phyloP scores from a whole-genome alignment of 2,797 vertebrate genomes.

The Chloroceryle inda region DNA sequence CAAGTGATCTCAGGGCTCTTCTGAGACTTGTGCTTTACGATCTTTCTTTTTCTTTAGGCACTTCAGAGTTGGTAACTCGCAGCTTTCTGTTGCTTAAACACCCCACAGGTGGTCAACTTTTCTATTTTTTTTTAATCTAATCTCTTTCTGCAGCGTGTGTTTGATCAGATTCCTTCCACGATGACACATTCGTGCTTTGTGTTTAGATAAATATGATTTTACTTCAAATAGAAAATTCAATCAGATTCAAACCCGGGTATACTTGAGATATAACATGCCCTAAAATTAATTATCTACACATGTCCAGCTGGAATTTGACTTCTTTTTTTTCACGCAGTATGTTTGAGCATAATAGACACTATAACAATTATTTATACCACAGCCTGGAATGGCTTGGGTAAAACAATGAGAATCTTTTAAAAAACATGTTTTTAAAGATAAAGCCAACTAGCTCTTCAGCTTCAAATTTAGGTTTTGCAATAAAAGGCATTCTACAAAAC shows the following conservation, averaged over 20 bases:
- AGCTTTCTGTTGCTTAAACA: background rate
- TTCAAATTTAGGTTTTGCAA: conserved; percentile 70
- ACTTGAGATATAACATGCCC: background rate
- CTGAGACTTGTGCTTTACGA: background rate
- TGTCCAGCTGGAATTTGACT: conserved; percentile 32
- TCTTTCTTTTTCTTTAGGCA: background rate
- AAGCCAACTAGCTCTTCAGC: conserved; percentile 40
- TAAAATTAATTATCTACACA: conserved; percentile 30
- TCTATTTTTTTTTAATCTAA: background rate
- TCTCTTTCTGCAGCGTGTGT: background rate
- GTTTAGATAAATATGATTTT: background rate
- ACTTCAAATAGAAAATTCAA: conserved; percentile 10
- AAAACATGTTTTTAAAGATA: conserved; percentile 63
- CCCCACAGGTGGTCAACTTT: background rate
- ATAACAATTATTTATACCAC: conserved; percentile 49
- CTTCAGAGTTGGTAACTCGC: background rate
- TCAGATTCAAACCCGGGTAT: background rate
- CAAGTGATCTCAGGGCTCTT: background rate
- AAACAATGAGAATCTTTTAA: conserved; percentile 46
- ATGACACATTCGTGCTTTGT: background rate
- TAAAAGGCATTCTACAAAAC: conserved; percentile 67
- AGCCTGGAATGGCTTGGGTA: conserved; percentile 9
- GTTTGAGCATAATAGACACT: conserved; percentile 9
- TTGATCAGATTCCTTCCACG: background rate
- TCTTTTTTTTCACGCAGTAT: background rate